Conservation (phyloP, 2,113 vertebrate species). For the Falcunculus frontatus region DNA sequence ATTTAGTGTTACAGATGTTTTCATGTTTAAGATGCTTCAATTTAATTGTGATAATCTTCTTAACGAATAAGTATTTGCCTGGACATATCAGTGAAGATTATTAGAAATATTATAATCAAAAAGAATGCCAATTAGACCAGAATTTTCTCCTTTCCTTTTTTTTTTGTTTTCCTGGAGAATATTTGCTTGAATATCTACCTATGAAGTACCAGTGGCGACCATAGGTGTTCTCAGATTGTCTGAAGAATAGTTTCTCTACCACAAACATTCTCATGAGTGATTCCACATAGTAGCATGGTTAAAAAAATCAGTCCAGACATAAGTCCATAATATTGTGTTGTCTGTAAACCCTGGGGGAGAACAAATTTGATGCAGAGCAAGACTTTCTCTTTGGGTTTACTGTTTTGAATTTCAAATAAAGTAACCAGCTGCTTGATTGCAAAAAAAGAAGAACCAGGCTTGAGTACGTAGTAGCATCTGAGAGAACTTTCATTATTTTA, state of each 20-base stretch:
- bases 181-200: background rate
- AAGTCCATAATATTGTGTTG: background rate
- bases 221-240: background rate
- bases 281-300: background rate
- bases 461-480: background rate
- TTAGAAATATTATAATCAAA: background rate
- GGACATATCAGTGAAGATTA: background rate
- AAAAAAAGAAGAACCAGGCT: background rate
- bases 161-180: background rate
- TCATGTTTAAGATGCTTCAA: background rate
- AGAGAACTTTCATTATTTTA: conserved; percentile 42
- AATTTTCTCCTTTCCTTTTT: background rate
- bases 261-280: background rate
- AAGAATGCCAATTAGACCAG: background rate
- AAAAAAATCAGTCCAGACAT: background rate
- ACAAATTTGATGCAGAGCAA: background rate
- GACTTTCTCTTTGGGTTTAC: background rate
- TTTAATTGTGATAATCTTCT: background rate
- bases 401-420: conserved; percentile 9
- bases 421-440: background rate
- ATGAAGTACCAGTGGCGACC: background rate
- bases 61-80: background rate
- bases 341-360: background rate
- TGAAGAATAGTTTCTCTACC: too few relatives aligned
- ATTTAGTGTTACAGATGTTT: background rate